phyloP scores from a whole-genome alignment of 2,113 vertebrate species.

The Pseudorectes ferrugineus region DNA sequence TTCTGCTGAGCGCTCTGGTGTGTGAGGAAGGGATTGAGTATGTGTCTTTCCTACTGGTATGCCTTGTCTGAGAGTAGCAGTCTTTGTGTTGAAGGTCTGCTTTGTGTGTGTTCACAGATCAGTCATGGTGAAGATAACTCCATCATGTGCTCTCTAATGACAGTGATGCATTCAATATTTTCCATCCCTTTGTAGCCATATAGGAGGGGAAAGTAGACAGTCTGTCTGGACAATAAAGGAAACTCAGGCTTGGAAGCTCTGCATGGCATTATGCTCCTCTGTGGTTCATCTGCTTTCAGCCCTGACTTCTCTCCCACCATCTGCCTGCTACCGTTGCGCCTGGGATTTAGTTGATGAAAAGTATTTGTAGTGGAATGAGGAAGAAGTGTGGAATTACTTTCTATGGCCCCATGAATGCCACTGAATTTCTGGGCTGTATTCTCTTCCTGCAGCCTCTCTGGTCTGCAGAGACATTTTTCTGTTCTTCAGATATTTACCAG shows the following conservation, averaged over 20 bases:
- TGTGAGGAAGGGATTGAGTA: neutral
- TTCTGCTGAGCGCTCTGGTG: neutral
- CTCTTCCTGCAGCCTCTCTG: neutral
- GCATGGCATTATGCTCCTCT: neutral
- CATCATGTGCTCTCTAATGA: neutral
- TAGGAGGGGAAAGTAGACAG: neutral
- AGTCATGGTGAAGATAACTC: neutral
- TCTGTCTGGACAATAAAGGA: neutral
- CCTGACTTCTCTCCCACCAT: neutral
- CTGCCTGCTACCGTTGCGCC: neutral
- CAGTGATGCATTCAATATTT: neutral
- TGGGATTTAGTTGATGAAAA: neutral
- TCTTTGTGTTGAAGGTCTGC: neutral
- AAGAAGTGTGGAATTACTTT: neutral
- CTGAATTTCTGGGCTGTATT: neutral
- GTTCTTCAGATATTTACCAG: neutral
- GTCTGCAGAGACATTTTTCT: neutral
- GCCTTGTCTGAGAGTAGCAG: neutral
- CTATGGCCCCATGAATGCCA: neutral
- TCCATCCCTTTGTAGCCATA: neutral
- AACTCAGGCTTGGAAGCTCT: neutral
- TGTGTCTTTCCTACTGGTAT: accelerated
- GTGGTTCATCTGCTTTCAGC: neutral
- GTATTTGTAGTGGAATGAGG: neutral
- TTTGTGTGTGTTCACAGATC: neutral